Base-by-base conservation (phyloP, 1,140 invertebrate species). In the Leptopilina boulardi region DNA sequence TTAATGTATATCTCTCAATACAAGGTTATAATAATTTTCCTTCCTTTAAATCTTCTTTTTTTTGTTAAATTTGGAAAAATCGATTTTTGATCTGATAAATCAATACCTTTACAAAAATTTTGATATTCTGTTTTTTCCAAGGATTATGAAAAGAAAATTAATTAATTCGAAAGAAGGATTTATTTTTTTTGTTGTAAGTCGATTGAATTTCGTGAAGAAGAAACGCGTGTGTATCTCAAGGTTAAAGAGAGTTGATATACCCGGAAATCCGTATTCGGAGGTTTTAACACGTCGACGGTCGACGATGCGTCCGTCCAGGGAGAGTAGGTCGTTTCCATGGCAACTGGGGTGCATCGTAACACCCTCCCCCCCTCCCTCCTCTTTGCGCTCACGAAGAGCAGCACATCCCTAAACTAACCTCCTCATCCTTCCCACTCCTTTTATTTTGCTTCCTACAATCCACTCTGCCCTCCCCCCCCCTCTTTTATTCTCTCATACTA, bases 251-350 rank as follows among this genome's bases (percentile, higher is more conserved):
- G 34, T 71, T 38, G n/a, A 23, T 51, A n/a, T n/a, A 54, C 71
- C 71, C 44, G 71, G 23, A 85, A 82, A 86, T 86, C 83, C 84
- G 80, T 81, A 84, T 85, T 86, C 83, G 82, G 83, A 85, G 83
- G 83, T 56, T 86, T 88, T 83, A 86, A 87, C 85, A 83, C 81
- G 77, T 77, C 80, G 80, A 78, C 71, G 82, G 66, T 82, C 77
- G 75, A 77, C 81, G 80, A 84, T 87, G 85, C 85, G 87, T 86
- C 87, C 84, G 85, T 87, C 87, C 88, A 88, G 88, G 89, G 89
- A 89, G 89, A 89, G 89, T 90, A 90, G 89, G 89, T 90, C 89
- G 89, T 90, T 89, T 84, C 88, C 85, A 90, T 90, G 87, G 87
- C 83, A 86, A 90, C 89, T 78, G 84, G 83, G 85, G 87, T 88